Percentiles rank a stretch among this genome's conserved stretches.
Evolutionary conservation across 2,113 vertebrate species (phyloP).

Genomic region (Rhinolophus ferrumequinum): DNA sequence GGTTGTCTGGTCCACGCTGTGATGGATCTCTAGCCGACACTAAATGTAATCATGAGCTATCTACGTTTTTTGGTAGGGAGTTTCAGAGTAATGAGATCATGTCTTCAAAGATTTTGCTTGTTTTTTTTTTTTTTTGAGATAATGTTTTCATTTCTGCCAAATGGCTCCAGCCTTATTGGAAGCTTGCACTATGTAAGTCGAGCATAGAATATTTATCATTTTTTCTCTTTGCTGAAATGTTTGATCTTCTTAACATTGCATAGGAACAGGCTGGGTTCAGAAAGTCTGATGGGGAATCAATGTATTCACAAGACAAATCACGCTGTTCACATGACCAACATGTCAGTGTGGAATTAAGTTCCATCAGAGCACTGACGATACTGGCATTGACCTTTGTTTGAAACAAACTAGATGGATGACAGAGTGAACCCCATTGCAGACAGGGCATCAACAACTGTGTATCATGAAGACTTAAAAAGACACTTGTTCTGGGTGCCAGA

Average conservation of each 20-base stretch:
- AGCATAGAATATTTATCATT: constrained; percentile 46
- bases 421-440: neutral
- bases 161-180: neutral
- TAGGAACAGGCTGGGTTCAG: constrained; percentile 1
- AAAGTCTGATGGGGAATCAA: constrained; percentile 4
- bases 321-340: neutral
- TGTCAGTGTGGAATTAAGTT: constrained; percentile 21
- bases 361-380: neutral
- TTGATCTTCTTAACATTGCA: constrained; percentile 38
- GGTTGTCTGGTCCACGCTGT: neutral
- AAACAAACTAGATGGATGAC: constrained; percentile 42
- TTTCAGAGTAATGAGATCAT: constrained; percentile 36
- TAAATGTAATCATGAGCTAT: neutral
- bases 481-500: neutral
- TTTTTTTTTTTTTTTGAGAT: constrained; percentile 54
- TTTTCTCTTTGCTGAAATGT: constrained; percentile 48
- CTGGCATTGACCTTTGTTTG: neutral
- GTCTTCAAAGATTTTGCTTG: constrained; percentile 51
- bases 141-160: constrained; percentile 61
- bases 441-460: neutral
- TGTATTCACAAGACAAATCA: constrained; percentile 29
- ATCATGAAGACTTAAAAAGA: neutral
- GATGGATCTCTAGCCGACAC: neutral
- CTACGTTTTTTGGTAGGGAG: neutral
- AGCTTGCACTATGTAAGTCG: constrained; percentile 44